phyloP scores from a whole-genome alignment of 1,140 invertebrate genomes.

The Lasioglossum albipes region DNA sequence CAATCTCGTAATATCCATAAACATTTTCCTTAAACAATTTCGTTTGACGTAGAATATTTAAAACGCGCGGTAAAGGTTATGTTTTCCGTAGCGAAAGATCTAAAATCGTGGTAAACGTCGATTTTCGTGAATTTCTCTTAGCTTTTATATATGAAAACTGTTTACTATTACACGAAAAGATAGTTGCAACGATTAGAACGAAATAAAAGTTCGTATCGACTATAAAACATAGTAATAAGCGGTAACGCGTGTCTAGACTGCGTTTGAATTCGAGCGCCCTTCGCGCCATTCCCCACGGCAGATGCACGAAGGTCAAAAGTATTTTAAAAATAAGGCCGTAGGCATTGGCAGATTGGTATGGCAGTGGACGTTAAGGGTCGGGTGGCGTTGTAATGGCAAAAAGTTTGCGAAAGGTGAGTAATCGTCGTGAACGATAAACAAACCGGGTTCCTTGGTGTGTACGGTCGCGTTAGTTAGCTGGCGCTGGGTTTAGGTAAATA shows the following conservation, averaged over 20 bases:
- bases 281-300: conserved; percentile 74
- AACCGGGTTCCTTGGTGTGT: conserved; percentile 52
- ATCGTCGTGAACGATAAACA: conserved; percentile 60
- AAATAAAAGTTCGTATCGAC: neutral
- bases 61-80: neutral
- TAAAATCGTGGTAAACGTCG: neutral
- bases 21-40: neutral
- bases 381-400: conserved; percentile 82
- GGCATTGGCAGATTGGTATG: conserved; percentile 78
- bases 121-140: too few species aligned
- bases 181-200: neutral
- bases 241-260: conserved; percentile 45
- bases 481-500: conserved; percentile 52
- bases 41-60: neutral
- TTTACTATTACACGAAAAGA: neutral
- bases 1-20: neutral
- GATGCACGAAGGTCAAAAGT: conserved; percentile 80
- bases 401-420: conserved; percentile 81
- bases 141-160: neutral
- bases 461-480: conserved; percentile 35
- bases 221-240: conserved; percentile 16
- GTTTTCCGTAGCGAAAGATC: neutral
- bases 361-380: conserved; percentile 81
- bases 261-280: conserved; percentile 72
- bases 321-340: conserved; percentile 81